Conservation (phyloP, 2,797 vertebrate species). For the Alfaro cultratus region DNA sequence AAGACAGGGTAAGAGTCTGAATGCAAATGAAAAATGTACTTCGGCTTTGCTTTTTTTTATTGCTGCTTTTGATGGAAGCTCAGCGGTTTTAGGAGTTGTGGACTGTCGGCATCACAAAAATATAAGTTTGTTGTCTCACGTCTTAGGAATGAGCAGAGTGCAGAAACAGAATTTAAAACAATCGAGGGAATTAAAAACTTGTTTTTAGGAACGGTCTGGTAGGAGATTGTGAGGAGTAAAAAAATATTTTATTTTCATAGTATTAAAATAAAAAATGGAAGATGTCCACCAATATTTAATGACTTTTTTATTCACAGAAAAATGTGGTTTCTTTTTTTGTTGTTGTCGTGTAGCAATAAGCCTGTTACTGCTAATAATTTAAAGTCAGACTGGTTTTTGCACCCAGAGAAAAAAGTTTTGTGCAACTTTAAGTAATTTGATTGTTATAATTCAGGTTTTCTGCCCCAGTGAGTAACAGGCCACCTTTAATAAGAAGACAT, state of each 20-base stretch:
- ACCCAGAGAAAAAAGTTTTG: not conserved
- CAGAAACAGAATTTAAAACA: not conserved
- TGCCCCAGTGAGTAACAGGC: not conserved
- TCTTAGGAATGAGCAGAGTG: slow-evolving; percentile 16
- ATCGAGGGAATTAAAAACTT: not conserved
- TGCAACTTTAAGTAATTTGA: not conserved
- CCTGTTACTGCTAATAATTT: not conserved
- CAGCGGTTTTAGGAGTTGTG: slow-evolving; percentile 2
- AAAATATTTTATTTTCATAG: not conserved
- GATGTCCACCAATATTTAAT: not conserved
- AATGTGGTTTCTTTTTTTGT: not conserved
- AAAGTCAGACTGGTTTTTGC: not conserved
- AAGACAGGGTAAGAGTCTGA: slow-evolving; percentile 52
- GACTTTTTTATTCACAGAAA: not conserved
- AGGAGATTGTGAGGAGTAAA: not conserved
- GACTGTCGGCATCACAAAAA: slow-evolving; percentile 17
- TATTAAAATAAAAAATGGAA: not conserved
- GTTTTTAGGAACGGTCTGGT: not conserved
- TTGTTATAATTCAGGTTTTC: not conserved
- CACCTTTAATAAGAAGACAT: not conserved
- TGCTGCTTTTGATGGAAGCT: slow-evolving; percentile 25
- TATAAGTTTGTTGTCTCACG: not conserved
- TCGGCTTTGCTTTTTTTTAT: slow-evolving; percentile 35
- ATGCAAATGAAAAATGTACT: slow-evolving; percentile 63
- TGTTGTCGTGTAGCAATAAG: not conserved